These are phyloP conservation scores for Sipha flava DNA, from an alignment of 1,140 invertebrate species.

Conservation along the genomic window DNA sequence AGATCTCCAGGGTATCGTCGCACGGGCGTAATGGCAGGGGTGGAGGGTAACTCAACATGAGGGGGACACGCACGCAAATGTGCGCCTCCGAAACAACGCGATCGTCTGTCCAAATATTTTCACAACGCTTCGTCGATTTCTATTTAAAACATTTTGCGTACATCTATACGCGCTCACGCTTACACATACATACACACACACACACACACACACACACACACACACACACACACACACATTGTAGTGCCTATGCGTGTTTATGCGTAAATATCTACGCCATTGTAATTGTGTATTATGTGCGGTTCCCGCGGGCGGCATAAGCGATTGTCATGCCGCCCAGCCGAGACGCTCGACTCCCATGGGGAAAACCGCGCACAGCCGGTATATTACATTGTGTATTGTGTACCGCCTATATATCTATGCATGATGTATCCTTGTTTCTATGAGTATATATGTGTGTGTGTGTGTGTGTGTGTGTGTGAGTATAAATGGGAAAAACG, in stretches of 20 bases:
- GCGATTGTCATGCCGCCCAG: background rate
- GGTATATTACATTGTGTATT: background rate
- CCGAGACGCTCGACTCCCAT: background rate
- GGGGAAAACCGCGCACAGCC: background rate
- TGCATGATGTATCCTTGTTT: no score
- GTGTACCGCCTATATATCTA: background rate
- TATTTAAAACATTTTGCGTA: background rate
- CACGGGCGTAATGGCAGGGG: background rate
- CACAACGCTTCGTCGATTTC: background rate
- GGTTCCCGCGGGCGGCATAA: background rate
- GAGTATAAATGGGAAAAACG: conserved; percentile 5
- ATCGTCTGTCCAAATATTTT: conserved; percentile 17
- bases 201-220: background rate
- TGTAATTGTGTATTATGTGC: background rate
- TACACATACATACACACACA: background rate
- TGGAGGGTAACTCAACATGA: no score
- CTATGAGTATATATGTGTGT: background rate
- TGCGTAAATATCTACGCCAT: background rate
- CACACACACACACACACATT: no score
- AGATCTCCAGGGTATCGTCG: background rate
- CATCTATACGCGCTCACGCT: background rate
- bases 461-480: background rate
- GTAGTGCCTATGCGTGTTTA: no score
- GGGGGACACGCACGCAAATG: background rate
- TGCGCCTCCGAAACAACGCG: background rate